Evolutionary conservation across 2,113 vertebrate genomes (phyloP), one percentile per base, ranked within the genome.

Genomic region (Centrocercus urophasianus): DNA sequence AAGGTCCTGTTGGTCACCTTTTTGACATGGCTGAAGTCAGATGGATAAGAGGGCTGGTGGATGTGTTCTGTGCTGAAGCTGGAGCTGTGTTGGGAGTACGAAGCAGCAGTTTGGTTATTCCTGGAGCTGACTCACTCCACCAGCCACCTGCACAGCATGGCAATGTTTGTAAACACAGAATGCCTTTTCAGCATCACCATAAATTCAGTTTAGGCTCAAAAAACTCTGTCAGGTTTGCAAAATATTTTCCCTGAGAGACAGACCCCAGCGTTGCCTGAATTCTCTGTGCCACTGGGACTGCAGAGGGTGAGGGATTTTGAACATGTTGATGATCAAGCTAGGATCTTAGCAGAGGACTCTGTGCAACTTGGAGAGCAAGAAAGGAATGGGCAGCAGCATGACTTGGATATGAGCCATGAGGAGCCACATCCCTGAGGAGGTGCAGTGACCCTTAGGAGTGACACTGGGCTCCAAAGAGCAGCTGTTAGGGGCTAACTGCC

Each of bases 171-270:
- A n/a, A 22, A 56, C 47, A 20, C 27, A 5, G 36, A 57, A 21
- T 0, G 0, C 3, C 3, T 47, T 76, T 57, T 61, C 69, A 79
- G 8, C 24, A 5, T 14, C 2, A 0, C 0, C 0, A 3, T 18
- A 2, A 52, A 30, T 27, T n/a, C 50, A 28, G 4, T 19, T 48
- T 11, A 19, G 48, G 28, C n/a, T 27, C 66, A 64, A 50, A 13
- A 3, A 32, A 19, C 30, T 59, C 47, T 25, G 19, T 32, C 11
- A 16, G 20, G 27, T 21, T 59, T 76, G 45, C 42, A 90, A 30
- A 30, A 85, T 20, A n/a, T 21, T 45, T 52, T 43, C 34, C n/a
- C 7, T 4, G 11, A 22, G 19, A 76, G 60, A 59, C 64, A 92
- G 61, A 80, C 25, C 25, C 63, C 16, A 25, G 18, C 48, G 4